A percentile compares a stretch with the other conserved stretches of the same genome.
phyloP scores from a whole-genome alignment of 1,140 invertebrate species.

The Apis dorsata region DNA sequence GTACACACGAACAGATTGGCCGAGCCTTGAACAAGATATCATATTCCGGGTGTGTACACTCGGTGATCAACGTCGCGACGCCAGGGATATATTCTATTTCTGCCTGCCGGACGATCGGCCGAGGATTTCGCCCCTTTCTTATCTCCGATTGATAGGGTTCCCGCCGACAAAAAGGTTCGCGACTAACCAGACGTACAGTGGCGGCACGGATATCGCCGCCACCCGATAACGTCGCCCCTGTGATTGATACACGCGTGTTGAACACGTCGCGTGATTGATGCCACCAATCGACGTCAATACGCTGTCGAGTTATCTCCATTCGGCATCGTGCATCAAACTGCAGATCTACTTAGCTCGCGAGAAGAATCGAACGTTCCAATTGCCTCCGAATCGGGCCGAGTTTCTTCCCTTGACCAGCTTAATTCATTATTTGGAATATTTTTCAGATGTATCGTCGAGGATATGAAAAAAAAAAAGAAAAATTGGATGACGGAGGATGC shows the following conservation, averaged over 20 bases:
- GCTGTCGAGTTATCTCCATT: conserved; percentile 74
- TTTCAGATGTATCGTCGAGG: too few relatives aligned
- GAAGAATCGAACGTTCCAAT: background rate
- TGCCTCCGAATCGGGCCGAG: too few relatives aligned
- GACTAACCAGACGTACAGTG: conserved; percentile 14
- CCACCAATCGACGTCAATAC: conserved; percentile 78
- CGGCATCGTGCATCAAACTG: conserved; percentile 57
- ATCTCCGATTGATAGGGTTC: conserved; percentile 59
- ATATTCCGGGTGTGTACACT: conserved; percentile 1
- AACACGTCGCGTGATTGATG: conserved; percentile 76
- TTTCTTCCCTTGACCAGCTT: too few relatives aligned
- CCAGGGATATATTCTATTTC: conserved; percentile 32
- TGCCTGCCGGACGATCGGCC: background rate
- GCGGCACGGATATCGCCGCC: conserved; percentile 40
- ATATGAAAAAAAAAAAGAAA: too few relatives aligned
- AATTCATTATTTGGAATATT: too few relatives aligned
- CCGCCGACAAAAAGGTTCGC: conserved; percentile 58
- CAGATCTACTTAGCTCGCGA: conserved; percentile 58
- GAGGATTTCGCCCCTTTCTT: conserved; percentile 42
- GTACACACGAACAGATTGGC: conserved; percentile 15
- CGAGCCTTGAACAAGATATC: conserved; percentile 27
- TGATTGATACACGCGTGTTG: conserved; percentile 77
- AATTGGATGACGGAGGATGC: too few relatives aligned
- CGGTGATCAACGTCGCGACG: background rate
- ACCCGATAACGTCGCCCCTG: conserved; percentile 63